Base-by-base conservation (phyloP, 2,113 vertebrate genomes). In the Propithecus coquereli region DNA sequence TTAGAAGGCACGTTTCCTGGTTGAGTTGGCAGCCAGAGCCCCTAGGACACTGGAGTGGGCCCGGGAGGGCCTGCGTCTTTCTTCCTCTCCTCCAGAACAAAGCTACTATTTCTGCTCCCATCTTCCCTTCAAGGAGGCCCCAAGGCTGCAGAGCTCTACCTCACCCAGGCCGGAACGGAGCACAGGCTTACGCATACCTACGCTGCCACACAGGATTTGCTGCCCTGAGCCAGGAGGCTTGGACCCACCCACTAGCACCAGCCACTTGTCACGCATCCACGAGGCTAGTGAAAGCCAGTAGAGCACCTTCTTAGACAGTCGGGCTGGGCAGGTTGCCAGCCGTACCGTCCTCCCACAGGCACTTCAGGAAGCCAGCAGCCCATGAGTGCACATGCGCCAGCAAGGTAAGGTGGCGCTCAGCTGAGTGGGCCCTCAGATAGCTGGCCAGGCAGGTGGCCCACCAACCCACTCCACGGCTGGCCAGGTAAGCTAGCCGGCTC, bases 61-160 rank as follows among this genome's bases (percentile, higher is more conserved):
- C 81, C 61, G 83, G 94, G 47, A 74, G 45, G 43, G 50, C 80
- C 97, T 97, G 86, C 65, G 88, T 37, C 94, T 98, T 96, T 98
- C 96, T 98, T 98, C 97, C 89, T 97, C 94, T 93, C 88, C 97
- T 98, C 96, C 83, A 45, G 81, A 98, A 98, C 97, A 98, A 98
- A 98, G 95, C 90, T 0, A 0, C 73, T 97, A 80, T 96, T 98
- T 91, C 68, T 63, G 87, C 11, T 93, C 37, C 94, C 70, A 97
- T 98, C 96, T 97, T 89, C 4, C n/a, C 43, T 79, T 61, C 57
- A 89, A 93, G 80, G 47, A 94, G 92, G 63, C 6, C 10, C 3
- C 22, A 12, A 20, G 45, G 61, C 54, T 54, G 7, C 59, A 81
- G 80, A 82, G 23, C 1, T 79, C 52, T 12, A 13, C 14, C 54